A percentile compares a stretch with the other conserved stretches of the same genome.
Conservation (phyloP, 2,888 invertebrate species). For the Alloplasta piceator region DNA sequence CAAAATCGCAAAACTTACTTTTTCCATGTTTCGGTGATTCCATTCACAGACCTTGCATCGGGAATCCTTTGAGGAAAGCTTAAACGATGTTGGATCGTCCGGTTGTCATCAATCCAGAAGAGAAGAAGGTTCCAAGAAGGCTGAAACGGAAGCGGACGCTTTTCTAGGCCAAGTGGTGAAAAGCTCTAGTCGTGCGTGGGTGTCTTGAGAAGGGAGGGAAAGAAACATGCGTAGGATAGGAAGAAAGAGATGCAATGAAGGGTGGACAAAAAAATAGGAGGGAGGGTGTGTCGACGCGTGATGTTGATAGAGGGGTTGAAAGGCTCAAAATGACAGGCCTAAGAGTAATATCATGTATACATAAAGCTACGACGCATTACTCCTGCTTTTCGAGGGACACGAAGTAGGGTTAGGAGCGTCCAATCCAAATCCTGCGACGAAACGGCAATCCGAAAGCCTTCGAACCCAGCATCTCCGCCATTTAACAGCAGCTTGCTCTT, state of each 20-base stretch:
- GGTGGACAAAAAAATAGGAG: conserved; percentile 47
- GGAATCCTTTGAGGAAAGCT: too few relatives aligned
- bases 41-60: too few relatives aligned
- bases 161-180: conserved; percentile 53
- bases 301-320: conserved; percentile 45
- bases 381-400: conserved; percentile 41
- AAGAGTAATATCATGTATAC: conserved; percentile 59
- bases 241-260: conserved; percentile 31
- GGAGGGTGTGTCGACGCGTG: conserved; percentile 18
- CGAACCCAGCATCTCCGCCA: conserved; percentile 47
- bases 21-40: too few relatives aligned
- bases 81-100: conserved; percentile 43
- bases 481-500: conserved; percentile 68
- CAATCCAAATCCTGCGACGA: conserved; percentile 5
- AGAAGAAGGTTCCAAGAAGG: conserved; percentile 14
- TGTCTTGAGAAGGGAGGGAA: conserved; percentile 22
- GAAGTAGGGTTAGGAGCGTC: conserved; percentile 29
- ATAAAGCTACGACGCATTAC: conserved; percentile 53
- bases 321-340: conserved; percentile 56
- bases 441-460: conserved; percentile 51
- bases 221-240: conserved; percentile 40
- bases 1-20: too few relatives aligned
- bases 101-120: conserved; percentile 28
- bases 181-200: conserved; percentile 59
- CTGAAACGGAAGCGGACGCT: conserved; percentile 33